Conservation (phyloP, 2,888 invertebrate species). For the Tenthredo distinguenda region DNA sequence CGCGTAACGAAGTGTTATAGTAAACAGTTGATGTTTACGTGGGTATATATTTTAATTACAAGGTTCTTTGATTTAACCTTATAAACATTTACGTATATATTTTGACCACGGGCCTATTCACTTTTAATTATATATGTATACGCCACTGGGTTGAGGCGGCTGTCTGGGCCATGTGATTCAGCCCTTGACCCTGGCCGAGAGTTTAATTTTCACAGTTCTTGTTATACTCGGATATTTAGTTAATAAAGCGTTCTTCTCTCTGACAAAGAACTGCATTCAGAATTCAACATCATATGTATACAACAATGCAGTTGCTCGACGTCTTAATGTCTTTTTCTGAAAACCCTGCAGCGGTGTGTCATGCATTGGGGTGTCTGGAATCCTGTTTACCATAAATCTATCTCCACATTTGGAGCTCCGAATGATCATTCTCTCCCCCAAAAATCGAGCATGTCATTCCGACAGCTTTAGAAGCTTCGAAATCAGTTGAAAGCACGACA, state of each 20-base stretch:
- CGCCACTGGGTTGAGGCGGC: neutral
- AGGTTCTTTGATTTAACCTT: neutral
- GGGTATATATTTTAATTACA: neutral
- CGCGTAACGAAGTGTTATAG: neutral
- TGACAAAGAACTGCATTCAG: slow-evolving; percentile 28
- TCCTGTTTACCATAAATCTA: neutral
- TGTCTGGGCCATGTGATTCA: neutral
- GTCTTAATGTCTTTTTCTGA: neutral
- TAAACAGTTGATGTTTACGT: neutral
- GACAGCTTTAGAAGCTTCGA: no score
- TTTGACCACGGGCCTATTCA: neutral
- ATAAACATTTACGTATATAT: neutral
- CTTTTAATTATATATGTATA: neutral
- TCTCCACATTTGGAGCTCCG: neutral
- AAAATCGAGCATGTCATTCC: neutral
- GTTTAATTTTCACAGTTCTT: neutral
- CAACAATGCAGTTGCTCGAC: neutral
- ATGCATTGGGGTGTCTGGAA: neutral
- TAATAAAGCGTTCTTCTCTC: neutral
- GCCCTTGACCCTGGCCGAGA: slow-evolving; percentile 36
- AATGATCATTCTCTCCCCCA: neutral
- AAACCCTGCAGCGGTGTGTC: neutral
- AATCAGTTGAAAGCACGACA: no score
- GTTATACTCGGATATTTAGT: neutral
- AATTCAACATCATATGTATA: neutral